Percentiles rank a stretch among this genome's conserved stretches.
These are phyloP conservation scores for Poliocrania exsul DNA, from an alignment of 2,797 vertebrate genomes.

Conservation along the genomic window DNA sequence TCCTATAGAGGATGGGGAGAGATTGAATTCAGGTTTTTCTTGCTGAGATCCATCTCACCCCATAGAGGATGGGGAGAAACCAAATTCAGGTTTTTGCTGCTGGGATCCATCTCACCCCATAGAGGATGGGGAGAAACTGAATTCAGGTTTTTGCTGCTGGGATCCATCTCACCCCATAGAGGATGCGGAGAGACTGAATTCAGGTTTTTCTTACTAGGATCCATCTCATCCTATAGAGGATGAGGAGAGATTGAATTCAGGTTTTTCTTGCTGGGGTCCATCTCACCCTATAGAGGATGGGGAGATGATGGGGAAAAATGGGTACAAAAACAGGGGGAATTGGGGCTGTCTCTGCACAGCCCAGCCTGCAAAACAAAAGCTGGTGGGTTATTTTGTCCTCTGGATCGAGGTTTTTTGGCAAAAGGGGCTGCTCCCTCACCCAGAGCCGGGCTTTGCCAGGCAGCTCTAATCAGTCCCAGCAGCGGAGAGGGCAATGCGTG, in stretches of 20 bases:
- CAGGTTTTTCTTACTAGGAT: too few species aligned
- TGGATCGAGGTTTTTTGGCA: slow-evolving; percentile 12
- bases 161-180: too few species aligned
- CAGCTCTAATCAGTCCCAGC: slow-evolving; percentile 60
- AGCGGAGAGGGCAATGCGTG: slow-evolving; percentile 49
- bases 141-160: too few species aligned
- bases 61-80: too few species aligned
- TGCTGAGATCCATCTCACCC: too few species aligned
- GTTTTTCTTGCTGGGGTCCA: not conserved
- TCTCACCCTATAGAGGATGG: fast-evolving
- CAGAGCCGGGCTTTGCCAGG: slow-evolving; percentile 33
- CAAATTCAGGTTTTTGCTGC: not conserved
- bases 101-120: not conserved
- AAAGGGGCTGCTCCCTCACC: slow-evolving; percentile 47
- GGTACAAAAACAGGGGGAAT: not conserved
- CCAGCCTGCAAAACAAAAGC: not conserved
- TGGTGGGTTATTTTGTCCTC: not conserved
- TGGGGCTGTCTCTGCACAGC: not conserved
- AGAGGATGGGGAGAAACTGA: not conserved
- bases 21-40: too few species aligned
- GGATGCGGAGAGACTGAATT: too few species aligned
- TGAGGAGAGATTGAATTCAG: not conserved
- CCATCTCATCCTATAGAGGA: too few species aligned
- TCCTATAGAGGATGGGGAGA: too few species aligned
- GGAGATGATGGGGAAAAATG: not conserved